Percentiles rank a stretch among this genome's conserved stretches.
phyloP scores from a whole-genome alignment of 2,888 invertebrate species.

The Xestoiulus laeticollis region DNA sequence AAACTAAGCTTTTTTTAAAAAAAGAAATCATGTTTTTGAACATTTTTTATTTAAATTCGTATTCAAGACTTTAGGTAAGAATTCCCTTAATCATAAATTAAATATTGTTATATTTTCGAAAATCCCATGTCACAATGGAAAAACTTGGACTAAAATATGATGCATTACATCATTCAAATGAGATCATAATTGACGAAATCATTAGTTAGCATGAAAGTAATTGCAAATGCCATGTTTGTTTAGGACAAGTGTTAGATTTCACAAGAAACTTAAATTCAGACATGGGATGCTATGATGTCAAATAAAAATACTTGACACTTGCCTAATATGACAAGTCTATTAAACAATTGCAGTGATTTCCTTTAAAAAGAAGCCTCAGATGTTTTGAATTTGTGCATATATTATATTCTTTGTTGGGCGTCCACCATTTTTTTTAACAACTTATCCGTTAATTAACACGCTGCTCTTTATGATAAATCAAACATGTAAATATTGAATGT shows the following conservation, averaged over 20 bases:
- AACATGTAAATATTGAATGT: not conserved
- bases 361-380: no score
- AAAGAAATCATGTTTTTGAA: no score
- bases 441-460: not conserved
- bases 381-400: not conserved
- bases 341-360: not conserved
- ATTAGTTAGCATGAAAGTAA: no score
- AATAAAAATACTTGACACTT: not conserved
- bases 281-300: not conserved
- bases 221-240: not conserved
- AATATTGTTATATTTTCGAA: no score
- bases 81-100: no score
- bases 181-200: not conserved
- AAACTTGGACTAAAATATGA: not conserved
- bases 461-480: not conserved
- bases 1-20: no score
- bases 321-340: not conserved
- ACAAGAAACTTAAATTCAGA: not conserved
- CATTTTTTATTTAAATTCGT: no score
- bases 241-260: not conserved
- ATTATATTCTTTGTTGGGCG: not conserved
- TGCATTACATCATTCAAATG: not conserved
- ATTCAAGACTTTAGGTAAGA: no score
- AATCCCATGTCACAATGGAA: no score
- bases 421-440: not conserved